Base-by-base conservation (phyloP, 2,888 invertebrate genomes). In the Abrostola triplasia region DNA sequence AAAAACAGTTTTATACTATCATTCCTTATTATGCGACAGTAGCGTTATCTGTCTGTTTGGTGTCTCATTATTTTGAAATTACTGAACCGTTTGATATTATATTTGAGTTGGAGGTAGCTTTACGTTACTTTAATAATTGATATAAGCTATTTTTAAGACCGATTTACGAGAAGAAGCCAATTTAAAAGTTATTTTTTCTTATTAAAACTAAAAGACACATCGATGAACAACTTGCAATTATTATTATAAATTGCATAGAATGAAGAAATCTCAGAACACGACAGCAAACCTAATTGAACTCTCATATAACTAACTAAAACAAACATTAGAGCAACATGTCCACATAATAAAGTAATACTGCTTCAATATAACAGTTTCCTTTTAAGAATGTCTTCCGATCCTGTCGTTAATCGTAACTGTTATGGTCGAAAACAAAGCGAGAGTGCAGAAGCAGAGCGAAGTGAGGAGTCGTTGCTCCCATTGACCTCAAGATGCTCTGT, bases 401-500 rank as follows among this genome's bases (percentile, higher is more conserved):
- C 68, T 61, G 69, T 73, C 77, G 76, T 85, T 82, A 83, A 78
- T 77, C 77, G 78, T 81, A 81, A 83, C 73, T 74, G 83, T 81
- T 78, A 81, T 80, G 70, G 79, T 75, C 69, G 77, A 79, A 82
- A 85, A 86, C 85, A 85, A 86, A 88, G 86, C 85, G 79, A 73
- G 71, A 55, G 66, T 70, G 60, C 8, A 76, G 77, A 79, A n/a
- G n/a, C n/a, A n/a, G 80, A 74, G 65, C 49, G 70, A 53, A 80
- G 77, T 70, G 70, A 71, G 70, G 80, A 86, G 91, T 90, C 90
- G 86, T 81, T 87, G 90, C 80, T 82, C 91, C 87, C 90, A 90
- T 91, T 90, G 88, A 86, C 84, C 86, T 76, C 85, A 72, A 79
- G 76, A 77, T 74, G 77, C 70, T 77, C 71, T 78, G 74, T 48